Conservation (phyloP, 2,113 vertebrate species). For the Oreochromis tanganicae region DNA sequence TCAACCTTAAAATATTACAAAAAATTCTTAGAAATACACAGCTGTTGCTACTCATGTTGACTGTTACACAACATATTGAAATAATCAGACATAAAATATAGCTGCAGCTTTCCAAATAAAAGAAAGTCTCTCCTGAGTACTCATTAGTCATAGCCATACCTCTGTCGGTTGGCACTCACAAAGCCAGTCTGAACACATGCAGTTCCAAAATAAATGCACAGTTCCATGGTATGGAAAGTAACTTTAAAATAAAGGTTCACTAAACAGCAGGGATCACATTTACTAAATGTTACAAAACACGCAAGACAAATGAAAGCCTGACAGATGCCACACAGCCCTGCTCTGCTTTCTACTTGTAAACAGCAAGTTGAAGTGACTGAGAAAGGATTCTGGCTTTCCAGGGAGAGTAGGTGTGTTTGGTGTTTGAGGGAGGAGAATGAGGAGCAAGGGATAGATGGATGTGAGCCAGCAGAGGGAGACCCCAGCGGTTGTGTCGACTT, state of each 20-base stretch:
- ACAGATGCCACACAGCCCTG: background rate
- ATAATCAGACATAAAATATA: background rate
- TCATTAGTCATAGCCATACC: background rate
- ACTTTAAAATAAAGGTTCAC: background rate
- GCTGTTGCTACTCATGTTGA: background rate
- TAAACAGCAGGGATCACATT: background rate
- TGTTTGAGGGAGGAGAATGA: background rate
- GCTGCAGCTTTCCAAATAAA: background rate
- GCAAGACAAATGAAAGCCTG: slow-evolving; percentile 3
- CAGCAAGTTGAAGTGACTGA: slow-evolving; percentile 26
- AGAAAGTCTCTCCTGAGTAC: background rate
- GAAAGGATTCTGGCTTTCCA: background rate
- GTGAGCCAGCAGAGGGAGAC: slow-evolving; percentile 26
- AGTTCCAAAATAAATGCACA: background rate
- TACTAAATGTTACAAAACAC: background rate
- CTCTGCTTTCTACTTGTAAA: background rate
- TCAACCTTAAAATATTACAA: background rate
- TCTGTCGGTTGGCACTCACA: background rate
- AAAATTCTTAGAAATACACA: background rate
- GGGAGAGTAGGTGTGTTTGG: background rate
- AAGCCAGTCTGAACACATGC: background rate
- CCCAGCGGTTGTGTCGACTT: slow-evolving; percentile 64
- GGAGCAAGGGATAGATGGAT: slow-evolving; percentile 9
- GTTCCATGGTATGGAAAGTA: background rate
- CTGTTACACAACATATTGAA: background rate